These are phyloP conservation scores for Athene noctua DNA, from an alignment of 2,113 vertebrate species.

Conservation along the genomic window DNA sequence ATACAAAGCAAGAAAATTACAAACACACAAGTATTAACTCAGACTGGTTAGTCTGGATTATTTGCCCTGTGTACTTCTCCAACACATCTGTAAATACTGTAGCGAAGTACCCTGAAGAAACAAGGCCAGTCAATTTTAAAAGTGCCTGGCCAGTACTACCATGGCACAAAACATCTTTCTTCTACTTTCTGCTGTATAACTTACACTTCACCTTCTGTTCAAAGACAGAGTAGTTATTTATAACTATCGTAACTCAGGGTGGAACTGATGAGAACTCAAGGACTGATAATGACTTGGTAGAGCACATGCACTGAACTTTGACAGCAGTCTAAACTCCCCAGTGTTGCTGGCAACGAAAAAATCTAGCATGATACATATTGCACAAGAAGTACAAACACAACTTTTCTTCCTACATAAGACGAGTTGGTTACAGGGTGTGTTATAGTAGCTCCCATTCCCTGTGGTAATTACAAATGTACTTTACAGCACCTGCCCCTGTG, in stretches of 20 bases:
- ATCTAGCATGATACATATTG: not conserved
- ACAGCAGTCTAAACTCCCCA: not conserved
- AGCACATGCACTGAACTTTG: not conserved
- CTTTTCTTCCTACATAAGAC: not conserved
- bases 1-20: not conserved
- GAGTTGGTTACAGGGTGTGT: not conserved
- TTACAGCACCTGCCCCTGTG: not conserved
- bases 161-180: not conserved
- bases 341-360: not conserved
- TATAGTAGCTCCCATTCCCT: not conserved
- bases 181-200: not conserved
- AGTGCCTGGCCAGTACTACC: not conserved
- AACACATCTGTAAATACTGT: not conserved
- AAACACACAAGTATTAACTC: not conserved
- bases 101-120: not conserved
- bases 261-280: not conserved
- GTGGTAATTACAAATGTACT: not conserved
- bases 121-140: not conserved
- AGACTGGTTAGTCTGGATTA: not conserved
- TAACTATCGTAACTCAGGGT: not conserved
- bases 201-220: not conserved
- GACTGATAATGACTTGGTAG: not conserved
- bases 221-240: not conserved
- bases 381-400: not conserved
- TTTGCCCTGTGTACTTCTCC: not conserved